These are phyloP conservation scores for Centropus bengalensis DNA, from an alignment of 2,113 vertebrate genomes.

Conservation along the genomic window DNA sequence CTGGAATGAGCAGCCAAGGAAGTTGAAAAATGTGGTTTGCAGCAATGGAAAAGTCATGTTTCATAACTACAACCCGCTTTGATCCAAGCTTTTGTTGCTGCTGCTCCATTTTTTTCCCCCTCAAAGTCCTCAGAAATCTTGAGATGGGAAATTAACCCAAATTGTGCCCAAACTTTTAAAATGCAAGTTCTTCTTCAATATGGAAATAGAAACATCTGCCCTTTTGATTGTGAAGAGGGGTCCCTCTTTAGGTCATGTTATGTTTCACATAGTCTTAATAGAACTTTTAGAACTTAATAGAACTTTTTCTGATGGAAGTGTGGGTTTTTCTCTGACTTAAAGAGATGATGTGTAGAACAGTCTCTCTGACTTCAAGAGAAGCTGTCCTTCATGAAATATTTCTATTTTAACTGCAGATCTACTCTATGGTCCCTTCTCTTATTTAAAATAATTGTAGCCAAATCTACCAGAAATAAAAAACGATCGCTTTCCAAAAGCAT, in stretches of 20 bases:
- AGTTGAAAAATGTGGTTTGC: neutral
- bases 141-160: neutral
- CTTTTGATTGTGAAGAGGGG: neutral
- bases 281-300: no score
- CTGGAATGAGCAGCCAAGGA: neutral
- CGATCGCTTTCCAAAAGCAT: neutral
- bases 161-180: neutral
- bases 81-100: neutral
- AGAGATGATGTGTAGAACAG: neutral
- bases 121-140: neutral
- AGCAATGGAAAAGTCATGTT: neutral
- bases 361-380: neutral
- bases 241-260: fast-evolving
- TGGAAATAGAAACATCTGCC: neutral
- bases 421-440: neutral
- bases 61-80: neutral
- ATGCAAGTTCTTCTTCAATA: neutral
- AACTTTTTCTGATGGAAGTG: neutral
- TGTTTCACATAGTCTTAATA: neutral
- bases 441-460: neutral
- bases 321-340: neutral
- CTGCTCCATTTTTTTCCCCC: neutral
- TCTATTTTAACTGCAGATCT: neutral
- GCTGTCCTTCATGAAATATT: neutral
- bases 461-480: neutral